Evolutionary conservation across 2,797 vertebrate genomes (phyloP).

Genomic region (Aldrovandia affinis): DNA sequence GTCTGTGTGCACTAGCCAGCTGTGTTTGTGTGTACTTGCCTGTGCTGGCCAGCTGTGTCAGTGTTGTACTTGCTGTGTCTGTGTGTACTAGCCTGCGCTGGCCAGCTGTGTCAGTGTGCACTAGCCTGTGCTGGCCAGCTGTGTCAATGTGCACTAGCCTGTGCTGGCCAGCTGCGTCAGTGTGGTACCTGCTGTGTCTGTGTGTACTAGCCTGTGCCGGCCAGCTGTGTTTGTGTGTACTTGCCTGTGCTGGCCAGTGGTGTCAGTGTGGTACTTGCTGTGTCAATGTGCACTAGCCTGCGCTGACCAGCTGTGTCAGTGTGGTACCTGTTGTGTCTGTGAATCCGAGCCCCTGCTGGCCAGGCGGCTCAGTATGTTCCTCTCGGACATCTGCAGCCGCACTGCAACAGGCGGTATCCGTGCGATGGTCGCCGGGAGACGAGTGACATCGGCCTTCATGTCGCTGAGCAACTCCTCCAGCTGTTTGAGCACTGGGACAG

Average conservation of each 20-base stretch:
- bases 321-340: constrained; percentile 73
- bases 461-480: constrained; percentile 97
- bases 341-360: constrained; percentile 89
- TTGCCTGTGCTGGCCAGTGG: constrained; percentile 60
- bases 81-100: constrained; percentile 66
- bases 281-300: constrained; percentile 81
- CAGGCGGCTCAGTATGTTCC: constrained; percentile 96
- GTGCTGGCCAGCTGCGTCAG: constrained; percentile 52
- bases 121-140: constrained; percentile 77
- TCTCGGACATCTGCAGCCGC: constrained; percentile 96
- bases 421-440: constrained; percentile 94
- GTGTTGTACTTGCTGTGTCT: constrained; percentile 73
- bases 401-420: constrained; percentile 96
- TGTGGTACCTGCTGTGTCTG: constrained; percentile 74
- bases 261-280: constrained; percentile 66
- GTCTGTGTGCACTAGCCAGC: constrained; percentile 82
- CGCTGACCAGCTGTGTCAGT: constrained; percentile 51
- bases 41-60: constrained; percentile 55
- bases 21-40: constrained; percentile 65
- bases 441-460: constrained; percentile 98
- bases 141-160: constrained; percentile 67
- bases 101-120: constrained; percentile 37
- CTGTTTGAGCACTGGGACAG: constrained; percentile 90
- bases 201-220: constrained; percentile 64
- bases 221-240: constrained; percentile 54